Evolutionary conservation across 2,888 invertebrate genomes (phyloP), one percentile per base, ranked within the genome.

Genomic region (Alloscopus bannaensis): DNA sequence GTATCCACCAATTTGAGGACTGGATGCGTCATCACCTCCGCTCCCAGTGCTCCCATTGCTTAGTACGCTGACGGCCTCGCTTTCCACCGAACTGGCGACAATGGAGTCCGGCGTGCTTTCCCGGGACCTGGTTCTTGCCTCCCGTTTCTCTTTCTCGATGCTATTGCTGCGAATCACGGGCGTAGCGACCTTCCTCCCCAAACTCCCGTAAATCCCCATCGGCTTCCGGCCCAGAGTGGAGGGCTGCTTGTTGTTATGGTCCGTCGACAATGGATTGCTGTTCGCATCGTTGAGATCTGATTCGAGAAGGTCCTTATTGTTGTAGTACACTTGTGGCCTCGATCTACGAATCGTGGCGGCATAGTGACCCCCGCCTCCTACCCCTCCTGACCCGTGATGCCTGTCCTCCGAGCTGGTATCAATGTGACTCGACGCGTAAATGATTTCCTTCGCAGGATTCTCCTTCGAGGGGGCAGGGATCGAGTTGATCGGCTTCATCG

Each of bases 401-500:
- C 59, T 59, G 4, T 64, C 66, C n/a, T 64, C 52, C 16, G 36
- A 47, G 28, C 42, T 52, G 8, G 65, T 26, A 20, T 57, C 60
- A 0, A 70, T 80, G 45, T 81, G 80, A 11, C 81, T 81, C 0
- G 84, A 80, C 1, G 83, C 84, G 50, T 84, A 84, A 60, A 84
- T 84, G n/a, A 81, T 69, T 47, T 84, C 84, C 28, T 83, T 83
- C 26, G 82, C 84, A 1, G 77, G 69, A 8, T 71, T 62, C 36
- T 71, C 78, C 45, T 80, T 83, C 13, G 73, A 72, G 18, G 86
- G 83, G 1, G 84, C 81, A 24, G 84, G 83, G 28, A 86, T 72
- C 6, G 84, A 84, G 57, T 78, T 84, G 28, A 86, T 66, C 1
- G 86, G 86, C 31, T 85, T 85, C 86, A 86, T 85, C 0, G 82